These are phyloP conservation scores for Drosophila fuyamai DNA, from an alignment of 1,140 invertebrate genomes.

Conservation along the genomic window DNA sequence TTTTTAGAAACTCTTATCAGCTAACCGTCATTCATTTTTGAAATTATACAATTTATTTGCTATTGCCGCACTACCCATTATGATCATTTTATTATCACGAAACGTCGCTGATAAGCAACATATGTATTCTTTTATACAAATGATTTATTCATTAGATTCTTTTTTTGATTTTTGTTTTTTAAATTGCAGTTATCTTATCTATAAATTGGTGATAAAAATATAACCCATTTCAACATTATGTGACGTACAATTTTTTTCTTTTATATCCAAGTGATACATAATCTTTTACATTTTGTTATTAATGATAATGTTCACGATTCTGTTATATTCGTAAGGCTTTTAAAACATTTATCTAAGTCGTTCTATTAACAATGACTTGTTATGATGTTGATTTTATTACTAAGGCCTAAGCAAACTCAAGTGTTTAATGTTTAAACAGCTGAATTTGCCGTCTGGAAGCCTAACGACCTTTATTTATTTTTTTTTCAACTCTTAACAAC, in stretches of 20 bases:
- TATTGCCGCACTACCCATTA: neutral
- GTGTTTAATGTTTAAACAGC: constrained; percentile 64
- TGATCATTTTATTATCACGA: constrained; percentile 3
- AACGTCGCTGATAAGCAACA: neutral
- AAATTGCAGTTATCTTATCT: neutral
- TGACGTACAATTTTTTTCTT: too few species aligned
- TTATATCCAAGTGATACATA: too few species aligned
- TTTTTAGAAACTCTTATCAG: constrained; percentile 42
- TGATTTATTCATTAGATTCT: neutral
- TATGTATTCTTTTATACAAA: neutral
- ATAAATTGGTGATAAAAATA: neutral
- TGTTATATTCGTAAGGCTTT: neutral
- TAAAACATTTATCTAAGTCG: neutral
- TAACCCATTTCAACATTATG: neutral
- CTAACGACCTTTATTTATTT: constrained; percentile 15
- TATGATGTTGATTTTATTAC: neutral
- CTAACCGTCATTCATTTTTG: constrained; percentile 43
- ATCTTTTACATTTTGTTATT: too few species aligned
- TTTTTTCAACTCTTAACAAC: constrained; percentile 3
- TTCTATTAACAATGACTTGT: neutral
- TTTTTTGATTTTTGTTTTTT: neutral
- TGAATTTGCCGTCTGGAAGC: constrained; percentile 26
- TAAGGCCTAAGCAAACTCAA: constrained; percentile 48
- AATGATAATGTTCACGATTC: too few species aligned
- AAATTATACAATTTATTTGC: constrained; percentile 3